Conservation (phyloP, 1,140 invertebrate species). For the Adoxophyes honmai region DNA sequence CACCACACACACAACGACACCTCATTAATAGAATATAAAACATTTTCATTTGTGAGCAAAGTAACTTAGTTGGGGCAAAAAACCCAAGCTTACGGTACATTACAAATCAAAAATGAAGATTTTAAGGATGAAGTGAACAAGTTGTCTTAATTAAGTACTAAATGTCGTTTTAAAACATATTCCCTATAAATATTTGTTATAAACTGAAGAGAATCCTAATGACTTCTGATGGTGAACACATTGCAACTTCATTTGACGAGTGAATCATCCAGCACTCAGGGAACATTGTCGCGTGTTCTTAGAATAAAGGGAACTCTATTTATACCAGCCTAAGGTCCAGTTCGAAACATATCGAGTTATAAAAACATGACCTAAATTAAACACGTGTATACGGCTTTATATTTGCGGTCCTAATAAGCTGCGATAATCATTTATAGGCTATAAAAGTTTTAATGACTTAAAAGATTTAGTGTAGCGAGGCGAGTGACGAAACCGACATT, state of each 20-base stretch:
- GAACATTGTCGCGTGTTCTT: conserved; percentile 5
- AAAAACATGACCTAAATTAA: conserved; percentile 2
- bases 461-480: background rate
- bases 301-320: conserved; percentile 3
- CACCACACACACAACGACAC: no score
- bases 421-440: conserved; percentile 5
- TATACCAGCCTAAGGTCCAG: background rate
- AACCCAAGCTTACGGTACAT: no score
- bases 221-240: background rate
- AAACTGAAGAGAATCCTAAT: background rate
- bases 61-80: no score
- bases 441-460: background rate
- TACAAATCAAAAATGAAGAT: no score
- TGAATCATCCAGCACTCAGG: background rate
- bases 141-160: no score
- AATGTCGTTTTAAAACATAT: no score
- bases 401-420: conserved; percentile 13
- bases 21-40: no score
- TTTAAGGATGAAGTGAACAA: no score
- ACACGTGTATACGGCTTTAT: conserved; percentile 14
- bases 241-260: background rate
- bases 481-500: background rate
- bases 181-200: no score
- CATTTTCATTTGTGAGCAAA: no score
- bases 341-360: background rate